These are phyloP conservation scores for Patiria miniata DNA, from an alignment of 35 echinoderm and acorn worm genomes.

Conservation along the genomic window DNA sequence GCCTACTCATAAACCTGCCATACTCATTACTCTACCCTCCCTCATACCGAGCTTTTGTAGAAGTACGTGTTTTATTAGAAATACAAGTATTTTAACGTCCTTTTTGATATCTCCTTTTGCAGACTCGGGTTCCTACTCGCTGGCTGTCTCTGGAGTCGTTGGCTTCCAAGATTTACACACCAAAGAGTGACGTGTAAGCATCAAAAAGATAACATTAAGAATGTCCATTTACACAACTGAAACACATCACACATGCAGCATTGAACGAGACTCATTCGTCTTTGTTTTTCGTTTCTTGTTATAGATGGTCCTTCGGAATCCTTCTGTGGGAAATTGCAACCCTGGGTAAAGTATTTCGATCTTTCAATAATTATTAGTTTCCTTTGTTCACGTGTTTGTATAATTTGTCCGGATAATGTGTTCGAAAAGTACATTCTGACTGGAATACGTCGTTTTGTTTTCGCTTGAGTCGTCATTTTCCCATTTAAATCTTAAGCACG, in stretches of 20 bases:
- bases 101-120: too few species aligned
- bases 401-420: neutral
- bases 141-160: slow-evolving; percentile 8
- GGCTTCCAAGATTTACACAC: neutral
- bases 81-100: too few species aligned
- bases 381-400: neutral
- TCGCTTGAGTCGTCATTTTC: neutral
- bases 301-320: slow-evolving; percentile 28
- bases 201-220: neutral
- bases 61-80: too few species aligned
- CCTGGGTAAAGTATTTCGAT: neutral
- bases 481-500: neutral
- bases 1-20: too few species aligned
- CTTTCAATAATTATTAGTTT: neutral
- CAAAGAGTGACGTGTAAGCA: slow-evolving; percentile 26
- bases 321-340: slow-evolving; percentile 22
- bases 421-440: too few species aligned
- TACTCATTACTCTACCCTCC: too few species aligned
- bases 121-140: neutral
- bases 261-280: neutral
- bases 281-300: neutral
- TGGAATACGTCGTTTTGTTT: neutral
- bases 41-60: too few species aligned
- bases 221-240: neutral
- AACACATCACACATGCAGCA: neutral